phyloP scores from a whole-genome alignment of 1,140 invertebrate species.

The Pygmarrhopalites habei region DNA sequence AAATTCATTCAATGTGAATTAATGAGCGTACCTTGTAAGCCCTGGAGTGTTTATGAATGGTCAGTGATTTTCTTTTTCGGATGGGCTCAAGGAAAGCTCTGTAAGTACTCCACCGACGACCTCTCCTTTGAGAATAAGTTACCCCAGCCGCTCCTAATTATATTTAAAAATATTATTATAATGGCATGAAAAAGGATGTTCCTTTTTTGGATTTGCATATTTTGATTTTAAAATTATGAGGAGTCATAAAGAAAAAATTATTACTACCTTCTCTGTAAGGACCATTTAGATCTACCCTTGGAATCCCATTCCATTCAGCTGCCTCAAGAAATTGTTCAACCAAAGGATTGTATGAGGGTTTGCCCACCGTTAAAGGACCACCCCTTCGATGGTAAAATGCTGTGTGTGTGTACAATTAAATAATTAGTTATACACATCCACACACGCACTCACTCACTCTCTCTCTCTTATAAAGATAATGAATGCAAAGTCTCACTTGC shows the following conservation, averaged over 20 bases:
- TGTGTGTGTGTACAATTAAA: no score
- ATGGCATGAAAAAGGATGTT: no score
- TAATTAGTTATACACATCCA: no score
- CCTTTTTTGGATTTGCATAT: no score
- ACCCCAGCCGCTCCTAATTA: constrained; percentile 32
- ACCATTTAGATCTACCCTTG: constrained; percentile 37
- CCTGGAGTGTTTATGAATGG: constrained; percentile 30
- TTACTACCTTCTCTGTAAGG: constrained; percentile 36
- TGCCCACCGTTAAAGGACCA: constrained; percentile 30
- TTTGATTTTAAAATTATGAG: no score
- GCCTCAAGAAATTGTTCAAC: constrained; percentile 37
- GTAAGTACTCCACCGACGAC: constrained; percentile 35
- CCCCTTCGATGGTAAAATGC: constrained; percentile 30
- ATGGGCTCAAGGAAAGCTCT: constrained; percentile 35
- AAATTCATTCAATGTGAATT: no score
- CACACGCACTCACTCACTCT: no score
- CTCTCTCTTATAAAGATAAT: no score
- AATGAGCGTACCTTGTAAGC: constrained; percentile 38
- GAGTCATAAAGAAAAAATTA: no score
- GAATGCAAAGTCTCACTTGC: no score
- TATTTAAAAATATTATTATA: no score
- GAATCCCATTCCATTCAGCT: constrained; percentile 37
- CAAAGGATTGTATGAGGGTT: constrained; percentile 33
- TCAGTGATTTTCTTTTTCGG: constrained; percentile 27
- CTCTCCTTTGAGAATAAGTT: constrained; percentile 32